A percentile compares a stretch with the other conserved stretches of the same genome.
These are phyloP conservation scores for Agapornis roseicollis DNA, from an alignment of 2,113 vertebrate genomes.

Conservation along the genomic window DNA sequence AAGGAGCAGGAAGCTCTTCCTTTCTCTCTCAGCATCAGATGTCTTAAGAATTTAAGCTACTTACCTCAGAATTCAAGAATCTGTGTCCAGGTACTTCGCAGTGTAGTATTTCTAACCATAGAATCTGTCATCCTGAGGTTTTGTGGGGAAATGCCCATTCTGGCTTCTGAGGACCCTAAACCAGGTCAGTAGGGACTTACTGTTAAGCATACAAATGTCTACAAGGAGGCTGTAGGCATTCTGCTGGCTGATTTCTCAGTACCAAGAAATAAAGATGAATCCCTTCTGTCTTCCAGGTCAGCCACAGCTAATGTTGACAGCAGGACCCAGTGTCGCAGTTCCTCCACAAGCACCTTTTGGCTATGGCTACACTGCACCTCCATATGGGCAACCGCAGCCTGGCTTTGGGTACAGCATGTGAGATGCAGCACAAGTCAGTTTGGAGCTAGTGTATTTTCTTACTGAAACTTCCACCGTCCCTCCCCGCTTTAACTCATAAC, in stretches of 20 bases:
- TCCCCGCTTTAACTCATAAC: conserved; percentile 78
- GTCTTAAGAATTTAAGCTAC: neutral
- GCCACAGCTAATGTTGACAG: conserved; percentile 97
- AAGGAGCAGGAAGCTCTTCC: neutral
- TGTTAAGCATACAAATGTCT: neutral
- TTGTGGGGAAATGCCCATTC: neutral
- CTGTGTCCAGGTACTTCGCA: neutral
- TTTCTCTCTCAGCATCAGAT: neutral
- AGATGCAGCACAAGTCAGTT: conserved; percentile 72
- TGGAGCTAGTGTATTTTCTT: conserved; percentile 79
- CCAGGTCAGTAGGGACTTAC: neutral
- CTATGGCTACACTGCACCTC: conserved; percentile 93
- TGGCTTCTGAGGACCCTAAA: neutral
- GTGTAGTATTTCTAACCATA: neutral
- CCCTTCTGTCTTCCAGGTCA: conserved; percentile 78
- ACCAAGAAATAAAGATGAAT: neutral
- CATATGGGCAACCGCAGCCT: conserved; percentile 88
- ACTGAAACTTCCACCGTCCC: conserved; percentile 88
- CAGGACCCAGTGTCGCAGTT: conserved; percentile 93
- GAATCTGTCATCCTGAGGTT: neutral
- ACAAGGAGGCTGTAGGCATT: rapidly evolving
- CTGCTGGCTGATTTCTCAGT: rapidly evolving
- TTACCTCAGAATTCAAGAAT: neutral
- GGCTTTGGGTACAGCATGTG: conserved; percentile 97
- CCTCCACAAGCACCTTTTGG: conserved; percentile 91